Conservation (phyloP, 2,797 vertebrate genomes). For the Anolis apletophallus region DNA sequence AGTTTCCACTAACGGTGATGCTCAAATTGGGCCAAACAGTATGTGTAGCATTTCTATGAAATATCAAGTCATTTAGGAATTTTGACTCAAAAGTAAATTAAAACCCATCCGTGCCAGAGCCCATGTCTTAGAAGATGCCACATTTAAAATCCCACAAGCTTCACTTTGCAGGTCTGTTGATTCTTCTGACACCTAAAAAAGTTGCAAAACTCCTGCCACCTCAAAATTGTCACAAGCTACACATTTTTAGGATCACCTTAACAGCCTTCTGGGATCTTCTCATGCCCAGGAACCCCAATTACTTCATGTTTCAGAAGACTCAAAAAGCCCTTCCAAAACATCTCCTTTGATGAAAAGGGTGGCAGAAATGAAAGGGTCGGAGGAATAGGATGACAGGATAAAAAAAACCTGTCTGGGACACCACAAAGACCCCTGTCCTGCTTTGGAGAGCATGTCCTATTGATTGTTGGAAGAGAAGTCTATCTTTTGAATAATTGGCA, state of each 20-base stretch:
- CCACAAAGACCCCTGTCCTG: neutral
- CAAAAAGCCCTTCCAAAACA: neutral
- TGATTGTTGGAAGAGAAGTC: conserved; percentile 1
- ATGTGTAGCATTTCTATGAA: neutral
- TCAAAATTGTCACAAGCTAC: neutral
- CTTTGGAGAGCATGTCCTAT: neutral
- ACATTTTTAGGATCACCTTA: neutral
- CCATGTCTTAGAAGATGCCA: neutral
- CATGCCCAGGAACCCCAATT: neutral
- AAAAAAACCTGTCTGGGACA: neutral
- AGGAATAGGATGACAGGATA: neutral
- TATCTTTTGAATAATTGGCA: neutral
- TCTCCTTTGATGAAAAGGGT: neutral
- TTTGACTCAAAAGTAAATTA: neutral
- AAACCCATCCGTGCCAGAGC: neutral
- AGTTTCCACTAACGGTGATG: neutral
- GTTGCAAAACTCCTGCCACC: neutral
- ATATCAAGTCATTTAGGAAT: conserved; percentile 2
- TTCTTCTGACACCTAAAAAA: neutral
- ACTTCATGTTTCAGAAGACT: neutral
- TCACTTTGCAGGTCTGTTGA: neutral
- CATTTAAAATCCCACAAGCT: neutral
- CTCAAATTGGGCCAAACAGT: neutral
- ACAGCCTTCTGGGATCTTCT: neutral
- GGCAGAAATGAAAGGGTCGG: neutral